Evolutionary conservation across 2,888 invertebrate genomes (phyloP).

Genomic region (Bembecia ichneumoniformis): DNA sequence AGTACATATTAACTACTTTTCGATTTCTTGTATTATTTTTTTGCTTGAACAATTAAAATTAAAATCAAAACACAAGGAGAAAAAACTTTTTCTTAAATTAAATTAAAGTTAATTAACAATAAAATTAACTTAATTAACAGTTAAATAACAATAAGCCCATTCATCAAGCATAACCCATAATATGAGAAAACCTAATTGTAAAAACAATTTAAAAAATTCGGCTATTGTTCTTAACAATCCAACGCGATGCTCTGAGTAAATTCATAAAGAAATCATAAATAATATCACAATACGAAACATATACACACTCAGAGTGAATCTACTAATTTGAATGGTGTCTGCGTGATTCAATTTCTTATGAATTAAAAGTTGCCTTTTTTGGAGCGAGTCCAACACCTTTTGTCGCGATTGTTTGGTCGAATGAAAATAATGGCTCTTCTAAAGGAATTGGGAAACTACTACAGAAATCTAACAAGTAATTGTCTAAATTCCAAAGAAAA

Average conservation of each 20-base stretch:
- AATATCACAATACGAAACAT: conserved; percentile 29
- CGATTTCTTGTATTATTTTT: too few species aligned
- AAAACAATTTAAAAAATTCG: background rate
- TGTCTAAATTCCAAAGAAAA: too few species aligned
- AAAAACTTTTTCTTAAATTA: too few species aligned
- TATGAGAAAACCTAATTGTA: background rate
- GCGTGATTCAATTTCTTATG: conserved; percentile 37
- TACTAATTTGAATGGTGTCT: conserved; percentile 39
- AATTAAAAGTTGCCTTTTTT: conserved; percentile 24
- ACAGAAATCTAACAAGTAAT: background rate
- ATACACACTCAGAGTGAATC: conserved; percentile 15
- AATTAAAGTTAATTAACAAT: too few species aligned
- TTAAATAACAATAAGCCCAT: too few species aligned
- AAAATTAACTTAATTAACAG: too few species aligned
- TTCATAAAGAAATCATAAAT: conserved; percentile 43
- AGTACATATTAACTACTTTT: too few species aligned
- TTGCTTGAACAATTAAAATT: too few species aligned
- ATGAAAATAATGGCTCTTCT: conserved; percentile 19
- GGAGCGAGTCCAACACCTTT: conserved; percentile 11
- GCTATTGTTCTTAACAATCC: background rate
- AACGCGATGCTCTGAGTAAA: background rate
- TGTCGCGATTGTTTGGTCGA: conserved; percentile 24
- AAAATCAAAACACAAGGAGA: too few species aligned
- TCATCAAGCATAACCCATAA: too few species aligned
- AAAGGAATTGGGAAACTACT: conserved; percentile 10